Base-by-base conservation (phyloP, 2,888 invertebrate species). In the Mycalesis mineus region DNA sequence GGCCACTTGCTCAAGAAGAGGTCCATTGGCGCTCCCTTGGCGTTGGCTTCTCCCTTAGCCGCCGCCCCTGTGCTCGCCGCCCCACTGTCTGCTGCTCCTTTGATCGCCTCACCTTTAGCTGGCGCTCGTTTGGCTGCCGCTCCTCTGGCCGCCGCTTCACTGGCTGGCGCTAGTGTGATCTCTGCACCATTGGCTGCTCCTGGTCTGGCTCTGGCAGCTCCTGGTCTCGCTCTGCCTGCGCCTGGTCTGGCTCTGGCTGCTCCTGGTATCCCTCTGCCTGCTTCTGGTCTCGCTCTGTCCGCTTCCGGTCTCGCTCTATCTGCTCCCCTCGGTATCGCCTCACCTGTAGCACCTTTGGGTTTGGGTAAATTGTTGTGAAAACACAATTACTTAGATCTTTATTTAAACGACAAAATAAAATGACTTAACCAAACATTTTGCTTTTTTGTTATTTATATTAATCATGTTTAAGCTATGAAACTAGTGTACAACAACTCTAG, bases 1-100 rank as follows among this genome's bases (percentile, higher is more conserved):
- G 74, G 69, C 45, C 82, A 80, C 62, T 59, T 76, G 37, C 67
- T 84, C 63, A 84, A 74, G 71, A 89, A 86, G 70, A 85, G 85
- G 47, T 88, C 87, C 7, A 79, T 80, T 60, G 77, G 22, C 22
- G 22, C 22, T 22, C 22, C 22, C 22, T 22, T 22, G 22, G 22
- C 22, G 22, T 22, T 80, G 3, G 48, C 80, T 71, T 22, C 74
- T 70, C 55, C 71, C 31, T 55, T 59, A 41, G 77, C 79, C 1
- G 45, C 80, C 72, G 33, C 75, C 68, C 54, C 70, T 29, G 7
- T 50, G 22, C 39, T 69, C 29, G 44, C 29, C 2, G 1, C 29
- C 8, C 29, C 73, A 62, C 51, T 57, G 37, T 75, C 79, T 1
- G 41, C 82, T 73, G 17, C 52, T 69, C 45, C 36, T 42, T 61